Percentiles rank a stretch among this genome's conserved stretches.
These are phyloP conservation scores for Macaca nemestrina DNA, from an alignment of 2,113 vertebrate species.

Conservation along the genomic window DNA sequence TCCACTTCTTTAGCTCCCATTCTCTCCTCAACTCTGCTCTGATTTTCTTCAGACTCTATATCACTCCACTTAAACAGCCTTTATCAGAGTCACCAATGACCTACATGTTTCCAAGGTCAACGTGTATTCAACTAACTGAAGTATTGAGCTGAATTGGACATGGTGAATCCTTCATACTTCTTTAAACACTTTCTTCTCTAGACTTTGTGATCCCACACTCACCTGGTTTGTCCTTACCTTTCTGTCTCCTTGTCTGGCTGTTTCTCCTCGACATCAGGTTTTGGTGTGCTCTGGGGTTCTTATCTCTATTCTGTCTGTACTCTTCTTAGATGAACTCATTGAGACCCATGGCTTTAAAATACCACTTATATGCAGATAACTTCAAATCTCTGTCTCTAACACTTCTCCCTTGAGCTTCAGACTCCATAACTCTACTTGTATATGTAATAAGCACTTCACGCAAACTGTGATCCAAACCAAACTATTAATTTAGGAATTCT, in stretches of 20 bases:
- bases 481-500: not conserved
- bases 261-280: not conserved
- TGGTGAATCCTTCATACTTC: not conserved
- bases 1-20: not conserved
- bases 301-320: not conserved
- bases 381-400: not conserved
- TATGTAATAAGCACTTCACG: not conserved
- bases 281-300: not conserved
- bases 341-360: not conserved
- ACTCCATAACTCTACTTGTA: not conserved
- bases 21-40: not conserved
- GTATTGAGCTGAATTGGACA: not conserved
- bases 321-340: not conserved
- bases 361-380: not conserved
- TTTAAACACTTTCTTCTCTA: not conserved
- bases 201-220: not conserved
- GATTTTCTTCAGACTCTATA: not conserved
- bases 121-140: not conserved
- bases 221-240: not conserved
- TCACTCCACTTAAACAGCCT: not conserved
- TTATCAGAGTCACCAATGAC: not conserved
- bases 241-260: not conserved
- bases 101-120: conserved; percentile 5
- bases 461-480: not conserved
- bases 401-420: not conserved